Conservation (phyloP, 2,797 vertebrate species). For the Miichthys miiuy region DNA sequence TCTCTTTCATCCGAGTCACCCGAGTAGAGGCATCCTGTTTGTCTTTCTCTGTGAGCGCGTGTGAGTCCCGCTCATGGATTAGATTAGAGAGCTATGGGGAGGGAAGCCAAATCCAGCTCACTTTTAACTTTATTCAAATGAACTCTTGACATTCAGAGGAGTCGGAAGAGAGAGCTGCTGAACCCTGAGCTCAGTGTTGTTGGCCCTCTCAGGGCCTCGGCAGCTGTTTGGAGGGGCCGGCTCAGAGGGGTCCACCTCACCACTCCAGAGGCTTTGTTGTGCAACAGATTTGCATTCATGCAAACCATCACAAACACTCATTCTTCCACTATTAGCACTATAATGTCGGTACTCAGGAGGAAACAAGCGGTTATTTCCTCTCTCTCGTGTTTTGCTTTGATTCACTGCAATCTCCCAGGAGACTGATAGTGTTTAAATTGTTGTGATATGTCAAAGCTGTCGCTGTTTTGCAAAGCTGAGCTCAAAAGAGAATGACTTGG, state of each 20-base stretch:
- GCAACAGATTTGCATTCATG: constrained; percentile 61
- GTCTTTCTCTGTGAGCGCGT: constrained; percentile 68
- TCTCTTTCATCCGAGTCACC: constrained; percentile 72
- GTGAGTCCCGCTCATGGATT: constrained; percentile 62
- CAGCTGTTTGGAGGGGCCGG: constrained; percentile 69
- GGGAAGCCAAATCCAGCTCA: constrained; percentile 55
- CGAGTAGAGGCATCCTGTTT: constrained; percentile 80
- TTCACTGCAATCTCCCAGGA: constrained; percentile 32
- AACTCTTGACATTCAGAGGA: constrained; percentile 70
- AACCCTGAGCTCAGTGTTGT: constrained; percentile 50
- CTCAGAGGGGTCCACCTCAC: constrained; percentile 44
- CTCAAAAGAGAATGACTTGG: constrained; percentile 1
- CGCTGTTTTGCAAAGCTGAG: constrained; percentile 33
- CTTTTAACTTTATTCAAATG: constrained; percentile 78
- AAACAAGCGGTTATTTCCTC: constrained; percentile 65
- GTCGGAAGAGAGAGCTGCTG: constrained; percentile 41
- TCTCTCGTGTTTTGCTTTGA: constrained; percentile 50
- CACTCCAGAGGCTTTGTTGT: constrained; percentile 61
- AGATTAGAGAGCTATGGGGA: constrained; percentile 61
- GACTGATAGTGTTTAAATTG: constrained; percentile 49
- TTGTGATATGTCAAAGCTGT: constrained; percentile 55
- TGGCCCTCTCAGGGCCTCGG: constrained; percentile 43
- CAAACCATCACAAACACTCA: constrained; percentile 50
- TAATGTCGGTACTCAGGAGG: constrained; percentile 52
- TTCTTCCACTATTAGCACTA: constrained; percentile 54